These are phyloP conservation scores for Ectropis grisescens DNA, from an alignment of 1,140 invertebrate genomes.

Conservation along the genomic window DNA sequence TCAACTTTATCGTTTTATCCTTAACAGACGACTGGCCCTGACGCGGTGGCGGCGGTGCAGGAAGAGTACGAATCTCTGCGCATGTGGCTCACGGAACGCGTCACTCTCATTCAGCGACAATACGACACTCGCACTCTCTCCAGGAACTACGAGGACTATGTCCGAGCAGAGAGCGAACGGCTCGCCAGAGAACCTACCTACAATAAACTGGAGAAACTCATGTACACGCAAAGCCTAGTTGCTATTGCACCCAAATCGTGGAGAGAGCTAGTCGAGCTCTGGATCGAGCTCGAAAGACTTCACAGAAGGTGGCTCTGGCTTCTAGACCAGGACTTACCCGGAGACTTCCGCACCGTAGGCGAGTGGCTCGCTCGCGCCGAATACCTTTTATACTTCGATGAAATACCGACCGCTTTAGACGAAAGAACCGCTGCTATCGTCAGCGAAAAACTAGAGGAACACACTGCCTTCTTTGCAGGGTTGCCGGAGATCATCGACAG, in stretches of 20 bases:
- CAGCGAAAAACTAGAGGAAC: conserved; percentile 89
- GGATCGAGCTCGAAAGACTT: conserved; percentile 82
- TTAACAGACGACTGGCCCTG: conserved; percentile 71
- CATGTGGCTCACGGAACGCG: conserved; percentile 85
- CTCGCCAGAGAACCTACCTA: conserved; percentile 77
- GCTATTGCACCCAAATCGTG: conserved; percentile 85
- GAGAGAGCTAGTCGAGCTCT: conserved; percentile 81
- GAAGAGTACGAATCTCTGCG: conserved; percentile 85
- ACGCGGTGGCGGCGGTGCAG: conserved; percentile 82
- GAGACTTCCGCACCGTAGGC: conserved; percentile 86
- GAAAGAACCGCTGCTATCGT: conserved; percentile 90
- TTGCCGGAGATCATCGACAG: conserved; percentile 81
- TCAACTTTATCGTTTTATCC: too few relatives aligned
- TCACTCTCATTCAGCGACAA: conserved; percentile 77
- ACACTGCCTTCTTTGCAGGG: conserved; percentile 90
- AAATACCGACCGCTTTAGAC: conserved; percentile 85
- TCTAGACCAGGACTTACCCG: conserved; percentile 86
- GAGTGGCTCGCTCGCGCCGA: conserved; percentile 92
- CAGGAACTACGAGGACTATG: conserved; percentile 78
- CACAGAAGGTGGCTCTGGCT: conserved; percentile 88
- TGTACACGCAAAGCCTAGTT: conserved; percentile 83
- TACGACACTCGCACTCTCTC: conserved; percentile 77
- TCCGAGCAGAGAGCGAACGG: conserved; percentile 78
- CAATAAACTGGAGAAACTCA: conserved; percentile 79
- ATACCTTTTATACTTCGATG: conserved; percentile 83